These are phyloP conservation scores for Hyles lineata DNA, from an alignment of 2,888 invertebrate genomes.

Conservation along the genomic window DNA sequence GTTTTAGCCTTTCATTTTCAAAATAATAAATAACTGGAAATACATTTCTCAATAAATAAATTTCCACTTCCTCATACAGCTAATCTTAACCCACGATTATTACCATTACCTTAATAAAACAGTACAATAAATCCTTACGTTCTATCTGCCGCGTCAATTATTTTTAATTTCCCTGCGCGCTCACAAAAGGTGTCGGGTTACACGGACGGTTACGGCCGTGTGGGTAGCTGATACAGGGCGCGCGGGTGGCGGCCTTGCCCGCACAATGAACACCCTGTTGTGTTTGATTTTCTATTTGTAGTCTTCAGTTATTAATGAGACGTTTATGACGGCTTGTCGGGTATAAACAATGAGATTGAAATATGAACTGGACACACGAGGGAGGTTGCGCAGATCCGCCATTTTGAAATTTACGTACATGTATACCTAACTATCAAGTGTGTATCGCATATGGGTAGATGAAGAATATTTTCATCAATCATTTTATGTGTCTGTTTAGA, in stretches of 20 bases:
- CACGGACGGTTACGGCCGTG: neutral
- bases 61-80: no score
- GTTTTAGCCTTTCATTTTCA: no score
- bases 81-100: neutral
- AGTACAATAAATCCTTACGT: neutral
- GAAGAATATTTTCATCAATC: no score
- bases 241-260: conserved; percentile 18
- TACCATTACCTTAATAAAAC: neutral
- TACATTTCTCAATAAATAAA: no score
- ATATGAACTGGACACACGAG: no score
- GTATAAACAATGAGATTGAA: conserved; percentile 6
- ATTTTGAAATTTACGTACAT: no score
- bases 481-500: no score
- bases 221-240: neutral
- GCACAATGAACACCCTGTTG: neutral
- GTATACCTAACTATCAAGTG: no score
- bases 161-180: conserved; percentile 20
- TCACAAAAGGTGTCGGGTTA: conserved; percentile 19
- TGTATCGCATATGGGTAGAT: no score
- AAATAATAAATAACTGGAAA: no score
- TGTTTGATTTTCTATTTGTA: conserved; percentile 16
- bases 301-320: conserved; percentile 7
- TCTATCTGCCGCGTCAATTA: conserved; percentile 8
- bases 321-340: conserved; percentile 3
- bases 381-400: no score